These are phyloP conservation scores for Typhlomys cinereus DNA, from an alignment of 2,113 vertebrate genomes.

Conservation along the genomic window DNA sequence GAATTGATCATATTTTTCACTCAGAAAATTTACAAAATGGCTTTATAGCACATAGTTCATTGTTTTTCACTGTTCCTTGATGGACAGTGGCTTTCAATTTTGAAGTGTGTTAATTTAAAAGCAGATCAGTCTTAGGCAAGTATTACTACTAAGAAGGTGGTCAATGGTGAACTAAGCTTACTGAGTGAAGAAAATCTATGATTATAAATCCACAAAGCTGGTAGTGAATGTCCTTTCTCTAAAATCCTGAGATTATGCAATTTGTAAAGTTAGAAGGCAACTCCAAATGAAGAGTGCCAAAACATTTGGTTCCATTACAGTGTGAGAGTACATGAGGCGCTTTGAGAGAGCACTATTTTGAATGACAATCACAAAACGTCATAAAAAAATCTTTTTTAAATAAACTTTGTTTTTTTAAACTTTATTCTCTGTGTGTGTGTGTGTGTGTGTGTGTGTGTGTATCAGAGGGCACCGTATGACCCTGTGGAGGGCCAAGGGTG, in stretches of 20 bases:
- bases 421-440: too few species aligned
- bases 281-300: constrained; percentile 22
- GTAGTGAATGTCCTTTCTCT: constrained; percentile 46
- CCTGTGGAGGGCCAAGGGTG: too few species aligned
- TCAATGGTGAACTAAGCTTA: background rate
- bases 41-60: background rate
- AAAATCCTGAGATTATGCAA: constrained; percentile 40
- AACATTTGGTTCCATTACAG: constrained; percentile 32
- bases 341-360: background rate
- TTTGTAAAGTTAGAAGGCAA: constrained; percentile 31
- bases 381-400: too few species aligned
- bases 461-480: too few species aligned
- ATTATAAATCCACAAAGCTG: background rate
- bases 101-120: constrained; percentile 13
- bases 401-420: too few species aligned
- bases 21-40: background rate
- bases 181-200: background rate
- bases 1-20: constrained; percentile 27
- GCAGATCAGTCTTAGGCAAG: background rate
- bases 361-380: constrained; percentile 32
- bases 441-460: too few species aligned
- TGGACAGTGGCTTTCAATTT: background rate
- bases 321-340: constrained; percentile 23
- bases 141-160: background rate
- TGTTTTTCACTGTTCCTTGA: constrained; percentile 5